These are phyloP conservation scores for Dendrolimus punctatus DNA, from an alignment of 1,140 invertebrate species.

Conservation along the genomic window DNA sequence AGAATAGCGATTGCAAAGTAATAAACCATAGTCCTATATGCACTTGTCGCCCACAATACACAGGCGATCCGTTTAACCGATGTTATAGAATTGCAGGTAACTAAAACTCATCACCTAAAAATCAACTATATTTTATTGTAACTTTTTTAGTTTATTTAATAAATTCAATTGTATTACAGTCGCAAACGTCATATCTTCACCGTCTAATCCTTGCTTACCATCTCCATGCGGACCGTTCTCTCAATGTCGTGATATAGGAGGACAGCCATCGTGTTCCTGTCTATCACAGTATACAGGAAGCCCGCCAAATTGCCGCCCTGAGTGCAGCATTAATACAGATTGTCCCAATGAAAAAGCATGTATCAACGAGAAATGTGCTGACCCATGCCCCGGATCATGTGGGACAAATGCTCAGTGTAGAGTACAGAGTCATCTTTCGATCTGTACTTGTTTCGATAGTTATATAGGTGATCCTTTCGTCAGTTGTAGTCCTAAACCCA, in stretches of 20 bases:
- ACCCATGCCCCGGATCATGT: slow-evolving; percentile 85
- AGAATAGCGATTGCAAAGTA: slow-evolving; percentile 73
- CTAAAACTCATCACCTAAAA: neutral
- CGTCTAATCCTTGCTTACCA: slow-evolving; percentile 75
- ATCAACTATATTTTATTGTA: slow-evolving; percentile 2
- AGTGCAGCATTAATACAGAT: slow-evolving; percentile 82
- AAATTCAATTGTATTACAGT: slow-evolving; percentile 35
- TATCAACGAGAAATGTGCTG: slow-evolving; percentile 80
- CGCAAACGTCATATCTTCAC: slow-evolving; percentile 38
- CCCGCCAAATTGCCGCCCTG: slow-evolving; percentile 82
- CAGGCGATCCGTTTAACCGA: slow-evolving; percentile 74
- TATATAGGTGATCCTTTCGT: slow-evolving; percentile 82
- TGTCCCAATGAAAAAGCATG: slow-evolving; percentile 82
- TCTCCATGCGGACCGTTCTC: slow-evolving; percentile 85
- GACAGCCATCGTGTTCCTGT: slow-evolving; percentile 79
- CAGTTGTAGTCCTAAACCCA: slow-evolving; percentile 70
- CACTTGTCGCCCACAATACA: slow-evolving; percentile 67
- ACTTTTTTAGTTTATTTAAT: slow-evolving; percentile 22
- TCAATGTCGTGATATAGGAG: slow-evolving; percentile 77
- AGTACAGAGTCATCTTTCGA: slow-evolving; percentile 81
- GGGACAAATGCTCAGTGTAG: slow-evolving; percentile 82
- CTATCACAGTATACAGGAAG: slow-evolving; percentile 78
- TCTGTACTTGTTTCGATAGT: slow-evolving; percentile 79
- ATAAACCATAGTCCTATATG: slow-evolving; percentile 73
- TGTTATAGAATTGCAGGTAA: slow-evolving; percentile 60